A percentile compares a stretch with the other conserved stretches of the same genome.
Conservation (phyloP, 2,113 vertebrate genomes). For the Calyptomena viridis region DNA sequence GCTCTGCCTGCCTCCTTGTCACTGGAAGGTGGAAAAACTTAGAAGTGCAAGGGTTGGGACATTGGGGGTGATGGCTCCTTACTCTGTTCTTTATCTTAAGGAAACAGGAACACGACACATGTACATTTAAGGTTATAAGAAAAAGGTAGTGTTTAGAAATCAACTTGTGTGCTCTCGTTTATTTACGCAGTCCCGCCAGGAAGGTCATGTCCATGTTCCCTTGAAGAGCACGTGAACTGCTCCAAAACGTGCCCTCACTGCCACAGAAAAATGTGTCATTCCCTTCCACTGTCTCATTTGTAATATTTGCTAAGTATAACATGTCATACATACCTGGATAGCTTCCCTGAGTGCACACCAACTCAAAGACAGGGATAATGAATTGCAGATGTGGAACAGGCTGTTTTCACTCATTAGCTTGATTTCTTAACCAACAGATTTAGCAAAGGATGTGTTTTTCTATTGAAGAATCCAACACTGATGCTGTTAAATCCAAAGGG, state of each 20-base stretch:
- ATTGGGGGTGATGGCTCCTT: neutral
- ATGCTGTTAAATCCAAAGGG: conserved; percentile 5
- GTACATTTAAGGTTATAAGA: neutral
- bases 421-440: conserved; percentile 50
- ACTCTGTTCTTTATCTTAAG: neutral
- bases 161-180: neutral
- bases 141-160: conserved; percentile 11
- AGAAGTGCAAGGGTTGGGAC: neutral
- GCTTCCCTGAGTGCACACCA: conserved; percentile 10
- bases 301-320: conserved; percentile 16
- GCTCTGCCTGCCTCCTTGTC: neutral
- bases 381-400: conserved; percentile 52
- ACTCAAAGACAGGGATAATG: conserved; percentile 33
- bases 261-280: conserved; percentile 3
- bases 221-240: neutral
- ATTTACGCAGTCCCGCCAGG: neutral
- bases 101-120: neutral
- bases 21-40: neutral
- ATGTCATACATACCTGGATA: conserved; percentile 41
- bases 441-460: conserved; percentile 45
- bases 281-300: neutral
- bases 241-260: neutral
- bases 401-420: conserved; percentile 58
- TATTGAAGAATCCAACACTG: neutral
- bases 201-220: neutral